Conservation (phyloP, 2,113 vertebrate species). For the Mastomys natalensis region DNA sequence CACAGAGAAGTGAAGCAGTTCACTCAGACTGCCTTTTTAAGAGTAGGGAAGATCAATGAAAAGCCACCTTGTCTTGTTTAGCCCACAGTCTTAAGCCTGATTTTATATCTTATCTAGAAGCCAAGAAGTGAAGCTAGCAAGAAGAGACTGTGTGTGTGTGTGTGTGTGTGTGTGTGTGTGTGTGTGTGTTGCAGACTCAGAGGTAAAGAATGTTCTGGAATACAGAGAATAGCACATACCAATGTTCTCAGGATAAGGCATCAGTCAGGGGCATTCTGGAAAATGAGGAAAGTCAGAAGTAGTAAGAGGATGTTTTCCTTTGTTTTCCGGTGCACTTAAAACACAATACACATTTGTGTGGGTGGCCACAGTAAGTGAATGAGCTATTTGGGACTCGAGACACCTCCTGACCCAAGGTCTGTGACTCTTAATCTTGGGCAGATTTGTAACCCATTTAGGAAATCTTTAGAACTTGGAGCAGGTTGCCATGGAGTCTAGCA, state of each 20-base stretch:
- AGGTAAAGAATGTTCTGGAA: not conserved
- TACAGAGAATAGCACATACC: not conserved
- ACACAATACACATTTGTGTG: not conserved
- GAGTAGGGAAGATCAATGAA: not conserved
- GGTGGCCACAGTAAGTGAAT: not conserved
- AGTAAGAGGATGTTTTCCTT: not conserved
- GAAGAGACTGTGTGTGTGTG: not conserved
- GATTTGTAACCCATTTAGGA: not conserved
- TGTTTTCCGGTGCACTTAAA: not conserved
- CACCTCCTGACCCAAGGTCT: not conserved
- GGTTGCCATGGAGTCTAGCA: not conserved
- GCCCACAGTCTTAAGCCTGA: not conserved
- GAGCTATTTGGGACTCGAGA: not conserved
- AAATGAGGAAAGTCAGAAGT: not conserved
- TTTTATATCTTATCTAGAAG: not conserved
- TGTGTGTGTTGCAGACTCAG: not conserved
- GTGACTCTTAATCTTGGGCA: not conserved
- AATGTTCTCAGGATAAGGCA: not conserved
- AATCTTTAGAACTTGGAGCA: not conserved
- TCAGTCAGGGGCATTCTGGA: not conserved
- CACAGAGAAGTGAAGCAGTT: not conserved
- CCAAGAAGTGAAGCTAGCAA: not conserved
- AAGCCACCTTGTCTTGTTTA: not conserved
- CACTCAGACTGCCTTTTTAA: not conserved
- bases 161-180: not conserved